phyloP scores from a whole-genome alignment of 2,888 invertebrate genomes.

The Tenthredo amoena region DNA sequence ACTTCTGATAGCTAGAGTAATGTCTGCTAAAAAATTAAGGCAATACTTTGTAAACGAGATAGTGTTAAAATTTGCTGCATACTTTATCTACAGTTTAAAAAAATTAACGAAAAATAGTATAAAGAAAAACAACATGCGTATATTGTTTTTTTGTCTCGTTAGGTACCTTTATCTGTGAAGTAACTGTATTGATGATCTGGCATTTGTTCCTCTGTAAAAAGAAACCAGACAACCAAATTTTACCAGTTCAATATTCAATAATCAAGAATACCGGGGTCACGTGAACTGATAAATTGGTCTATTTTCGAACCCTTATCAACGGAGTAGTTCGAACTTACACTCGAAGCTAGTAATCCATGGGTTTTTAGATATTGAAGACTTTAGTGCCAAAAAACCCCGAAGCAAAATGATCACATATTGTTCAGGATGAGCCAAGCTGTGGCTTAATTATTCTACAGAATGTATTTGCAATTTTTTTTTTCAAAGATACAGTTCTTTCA shows the following conservation, averaged over 20 bases:
- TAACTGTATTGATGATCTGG: conserved; percentile 77
- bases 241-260: conserved; percentile 21
- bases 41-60: neutral
- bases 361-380: neutral
- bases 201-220: conserved; percentile 78
- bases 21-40: neutral
- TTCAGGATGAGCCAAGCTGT: neutral
- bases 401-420: neutral
- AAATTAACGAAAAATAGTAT: neutral
- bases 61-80: neutral
- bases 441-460: neutral
- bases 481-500: neutral
- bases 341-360: neutral
- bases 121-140: conserved; percentile 39
- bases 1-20: neutral
- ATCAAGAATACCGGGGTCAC: neutral
- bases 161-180: conserved; percentile 81
- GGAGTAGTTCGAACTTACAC: neutral
- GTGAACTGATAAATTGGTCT: conserved; percentile 14
- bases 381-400: neutral
- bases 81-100: neutral
- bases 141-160: conserved; percentile 43
- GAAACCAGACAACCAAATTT: conserved; percentile 53
- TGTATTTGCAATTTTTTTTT: neutral
- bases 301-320: neutral